phyloP scores from a whole-genome alignment of 2,888 invertebrate species.

The Phortica okadai region DNA sequence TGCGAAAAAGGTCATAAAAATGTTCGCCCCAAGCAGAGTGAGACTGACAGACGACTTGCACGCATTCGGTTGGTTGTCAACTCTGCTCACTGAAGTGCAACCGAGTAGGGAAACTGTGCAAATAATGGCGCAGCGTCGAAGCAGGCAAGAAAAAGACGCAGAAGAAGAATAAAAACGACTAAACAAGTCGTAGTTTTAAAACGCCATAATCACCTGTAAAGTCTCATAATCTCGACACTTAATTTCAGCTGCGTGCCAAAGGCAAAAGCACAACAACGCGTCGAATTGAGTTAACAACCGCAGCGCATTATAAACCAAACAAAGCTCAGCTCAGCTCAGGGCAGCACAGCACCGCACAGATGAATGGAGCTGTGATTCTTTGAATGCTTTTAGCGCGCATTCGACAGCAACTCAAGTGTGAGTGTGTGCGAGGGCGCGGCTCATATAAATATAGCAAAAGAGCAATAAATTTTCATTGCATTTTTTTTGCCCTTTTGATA shows the following conservation, averaged over 20 bases:
- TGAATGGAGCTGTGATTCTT: too few relatives aligned
- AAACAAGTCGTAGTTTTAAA: slow-evolving; percentile 8
- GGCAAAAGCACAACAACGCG: slow-evolving; percentile 2
- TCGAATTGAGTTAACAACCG: neutral
- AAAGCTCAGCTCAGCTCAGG: too few relatives aligned
- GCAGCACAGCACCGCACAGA: too few relatives aligned
- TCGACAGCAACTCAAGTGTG: too few relatives aligned
- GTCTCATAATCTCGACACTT: slow-evolving; percentile 28
- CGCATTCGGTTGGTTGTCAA: too few relatives aligned
- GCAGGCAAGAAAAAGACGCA: neutral
- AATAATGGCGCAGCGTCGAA: neutral
- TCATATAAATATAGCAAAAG: too few relatives aligned
- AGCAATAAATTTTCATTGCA: too few relatives aligned
- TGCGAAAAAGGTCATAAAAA: slow-evolving; percentile 2
- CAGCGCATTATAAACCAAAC: slow-evolving; percentile 13
- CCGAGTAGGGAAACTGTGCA: neutral
- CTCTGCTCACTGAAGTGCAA: neutral
- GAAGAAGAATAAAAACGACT: neutral
- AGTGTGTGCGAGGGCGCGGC: too few relatives aligned
- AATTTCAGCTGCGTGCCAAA: slow-evolving; percentile 9
- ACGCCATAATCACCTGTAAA: slow-evolving; percentile 29
- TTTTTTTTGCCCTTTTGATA: too few relatives aligned
- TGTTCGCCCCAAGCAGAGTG: neutral
- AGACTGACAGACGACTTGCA: too few relatives aligned
- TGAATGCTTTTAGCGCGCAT: too few relatives aligned